Percentiles rank a stretch among this genome's conserved stretches.
These are phyloP conservation scores for Hippocampus mohnikei DNA, from an alignment of 2,113 vertebrate species.

Conservation along the genomic window DNA sequence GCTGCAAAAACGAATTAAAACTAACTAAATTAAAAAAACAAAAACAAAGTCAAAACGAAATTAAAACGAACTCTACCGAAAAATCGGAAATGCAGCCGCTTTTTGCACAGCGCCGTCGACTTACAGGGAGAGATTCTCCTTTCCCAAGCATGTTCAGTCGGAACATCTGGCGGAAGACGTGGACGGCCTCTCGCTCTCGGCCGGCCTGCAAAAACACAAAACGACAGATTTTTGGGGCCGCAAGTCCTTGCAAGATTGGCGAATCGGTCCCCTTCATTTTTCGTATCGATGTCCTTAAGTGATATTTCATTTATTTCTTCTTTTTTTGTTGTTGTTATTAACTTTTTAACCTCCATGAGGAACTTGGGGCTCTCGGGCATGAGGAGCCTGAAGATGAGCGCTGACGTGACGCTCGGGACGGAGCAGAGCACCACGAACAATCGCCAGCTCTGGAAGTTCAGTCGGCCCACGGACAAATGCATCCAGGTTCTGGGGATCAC, in stretches of 20 bases:
- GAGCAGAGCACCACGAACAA: constrained; percentile 76
- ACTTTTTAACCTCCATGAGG: constrained; percentile 67
- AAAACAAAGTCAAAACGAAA: no score
- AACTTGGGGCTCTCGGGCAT: constrained; percentile 79
- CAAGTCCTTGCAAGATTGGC: no score
- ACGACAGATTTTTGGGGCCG: not conserved
- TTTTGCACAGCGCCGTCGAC: not conserved
- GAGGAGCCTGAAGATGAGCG: constrained; percentile 61
- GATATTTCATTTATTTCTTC: not conserved
- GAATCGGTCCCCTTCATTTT: not conserved
- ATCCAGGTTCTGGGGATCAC: constrained; percentile 68
- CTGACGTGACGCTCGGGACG: constrained; percentile 70
- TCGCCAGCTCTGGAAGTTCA: constrained; percentile 72
- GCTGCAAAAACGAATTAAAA: no score
- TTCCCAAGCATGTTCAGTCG: constrained; percentile 57
- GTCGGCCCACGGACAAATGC: constrained; percentile 39
- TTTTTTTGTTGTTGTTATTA: no score
- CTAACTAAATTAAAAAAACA: no score
- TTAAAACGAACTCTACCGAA: no score
- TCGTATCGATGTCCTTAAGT: not conserved
- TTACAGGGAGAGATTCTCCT: constrained; percentile 57
- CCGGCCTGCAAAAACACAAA: constrained; percentile 47
- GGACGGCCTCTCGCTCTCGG: constrained; percentile 60
- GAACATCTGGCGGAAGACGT: constrained; percentile 70
- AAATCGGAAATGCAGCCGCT: not conserved